Evolutionary conservation across 1,140 invertebrate species (phyloP).

Genomic region (Papilio aristodemus): DNA sequence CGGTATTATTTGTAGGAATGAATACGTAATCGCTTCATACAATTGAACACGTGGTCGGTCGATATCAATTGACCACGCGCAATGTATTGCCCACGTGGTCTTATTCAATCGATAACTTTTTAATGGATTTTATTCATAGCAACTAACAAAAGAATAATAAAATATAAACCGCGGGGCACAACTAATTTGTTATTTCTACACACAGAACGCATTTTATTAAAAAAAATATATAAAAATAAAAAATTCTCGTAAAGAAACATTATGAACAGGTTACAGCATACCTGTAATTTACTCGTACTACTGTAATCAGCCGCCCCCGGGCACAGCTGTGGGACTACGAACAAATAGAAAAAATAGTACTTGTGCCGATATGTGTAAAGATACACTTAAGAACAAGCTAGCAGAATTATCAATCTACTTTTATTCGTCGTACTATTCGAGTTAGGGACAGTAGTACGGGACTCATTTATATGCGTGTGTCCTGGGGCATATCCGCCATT

Average conservation of each 20-base stretch:
- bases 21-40: no score
- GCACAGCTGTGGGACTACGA: background rate
- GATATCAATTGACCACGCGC: no score
- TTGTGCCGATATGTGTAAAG: background rate
- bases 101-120: no score
- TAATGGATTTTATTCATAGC: no score
- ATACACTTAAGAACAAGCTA: no score
- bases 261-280: background rate
- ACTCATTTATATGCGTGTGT: constrained; percentile 54
- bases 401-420: no score
- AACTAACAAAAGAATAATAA: no score
- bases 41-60: no score
- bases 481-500: constrained; percentile 53
- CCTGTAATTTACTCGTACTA: background rate
- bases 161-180: no score
- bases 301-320: background rate
- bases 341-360: constrained; percentile 2
- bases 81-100: no score
- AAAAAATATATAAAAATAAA: background rate
- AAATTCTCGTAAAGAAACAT: background rate
- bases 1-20: no score
- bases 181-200: background rate
- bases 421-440: background rate
- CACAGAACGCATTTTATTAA: background rate
- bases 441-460: constrained; percentile 34